Evolutionary conservation across 2,888 invertebrate genomes (phyloP), one percentile per base, ranked within the genome.

Genomic region (Fabriciana adippe): DNA sequence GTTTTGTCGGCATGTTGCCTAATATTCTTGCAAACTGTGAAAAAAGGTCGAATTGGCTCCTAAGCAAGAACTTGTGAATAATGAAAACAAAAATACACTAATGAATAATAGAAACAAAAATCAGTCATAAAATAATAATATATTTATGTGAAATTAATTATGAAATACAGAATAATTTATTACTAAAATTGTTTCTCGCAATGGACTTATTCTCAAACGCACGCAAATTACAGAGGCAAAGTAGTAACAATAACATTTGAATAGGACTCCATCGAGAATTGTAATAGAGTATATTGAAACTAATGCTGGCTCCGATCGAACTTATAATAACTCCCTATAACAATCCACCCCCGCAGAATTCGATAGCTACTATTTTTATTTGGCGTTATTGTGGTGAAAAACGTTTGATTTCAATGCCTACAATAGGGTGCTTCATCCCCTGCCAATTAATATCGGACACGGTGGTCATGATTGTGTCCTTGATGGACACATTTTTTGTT

Each of bases 361-460:
- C 77, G 77, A 81, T 80, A 75, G 78, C 60, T 89, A 88, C 88
- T 90, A 90, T 90, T 91, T 88, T 87, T 87, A 88, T 85, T 84
- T 79, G 75, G 74, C 79, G 73, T 82, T 80, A 85, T 86, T 87
- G 81, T 87, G 77, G 80, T 79, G 81, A 81, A 90, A 87, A 89
- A 86, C 82, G 85, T 77, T 81, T 79, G 75, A 84, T 84, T 89
- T 85, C 84, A 76, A 83, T 83, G 73, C 74, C 79, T 77, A 84
- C 81, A 82, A 82, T 87, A 81, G 86, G 73, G 86, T 78, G 76
- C 73, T 73, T 74, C 77, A 83, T 85, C 91, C 92, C 92, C 90
- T 90, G 91, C 91, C 92, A 92, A 92, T 92, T 92, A 91, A 87
- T 78, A 85, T 91, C 79, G 84, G 90, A 78, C 87, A 87, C 87